Evolutionary conservation across 1,140 invertebrate species (phyloP).

Genomic region (Ceratosolen solmsi): DNA sequence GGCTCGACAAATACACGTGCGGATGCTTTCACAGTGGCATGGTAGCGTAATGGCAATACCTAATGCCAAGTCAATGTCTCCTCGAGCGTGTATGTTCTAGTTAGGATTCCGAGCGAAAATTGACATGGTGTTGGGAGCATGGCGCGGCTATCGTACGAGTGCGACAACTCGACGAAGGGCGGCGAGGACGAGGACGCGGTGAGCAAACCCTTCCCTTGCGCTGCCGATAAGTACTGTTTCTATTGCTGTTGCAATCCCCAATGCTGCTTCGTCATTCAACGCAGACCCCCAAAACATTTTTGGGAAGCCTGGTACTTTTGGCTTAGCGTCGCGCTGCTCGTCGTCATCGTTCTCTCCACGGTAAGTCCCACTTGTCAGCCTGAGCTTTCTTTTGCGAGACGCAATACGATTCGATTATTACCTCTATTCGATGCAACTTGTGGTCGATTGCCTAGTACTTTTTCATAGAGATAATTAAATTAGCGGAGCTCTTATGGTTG

Average conservation of each 20-base stretch:
- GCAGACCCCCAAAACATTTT: conserved; percentile 61
- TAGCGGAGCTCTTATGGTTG: too few species aligned
- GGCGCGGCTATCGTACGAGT: conserved; percentile 61
- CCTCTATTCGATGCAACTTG: too few species aligned
- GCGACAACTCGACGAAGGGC: conserved; percentile 54
- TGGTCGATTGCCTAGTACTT: too few species aligned
- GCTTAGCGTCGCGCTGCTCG: conserved; percentile 63
- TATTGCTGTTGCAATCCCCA: conserved; percentile 64
- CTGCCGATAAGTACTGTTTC: conserved; percentile 59
- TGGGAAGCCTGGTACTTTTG: conserved; percentile 70
- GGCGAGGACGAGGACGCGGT: conserved; percentile 39
- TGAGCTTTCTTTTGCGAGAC: too few species aligned
- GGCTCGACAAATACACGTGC: too few species aligned
- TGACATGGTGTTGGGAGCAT: conserved; percentile 17
- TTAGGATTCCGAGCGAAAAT: neutral
- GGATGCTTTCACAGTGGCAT: too few species aligned
- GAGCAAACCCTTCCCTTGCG: conserved; percentile 57
- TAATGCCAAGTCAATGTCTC: too few species aligned
- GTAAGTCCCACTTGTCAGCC: conserved; percentile 58
- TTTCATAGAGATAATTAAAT: too few species aligned
- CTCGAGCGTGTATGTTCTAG: neutral
- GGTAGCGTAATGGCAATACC: too few species aligned
- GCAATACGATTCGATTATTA: too few species aligned
- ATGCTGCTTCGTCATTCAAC: conserved; percentile 63
- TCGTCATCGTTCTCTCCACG: conserved; percentile 62